Conservation (phyloP, 1,140 invertebrate species). For the Platyscapa corneri region DNA sequence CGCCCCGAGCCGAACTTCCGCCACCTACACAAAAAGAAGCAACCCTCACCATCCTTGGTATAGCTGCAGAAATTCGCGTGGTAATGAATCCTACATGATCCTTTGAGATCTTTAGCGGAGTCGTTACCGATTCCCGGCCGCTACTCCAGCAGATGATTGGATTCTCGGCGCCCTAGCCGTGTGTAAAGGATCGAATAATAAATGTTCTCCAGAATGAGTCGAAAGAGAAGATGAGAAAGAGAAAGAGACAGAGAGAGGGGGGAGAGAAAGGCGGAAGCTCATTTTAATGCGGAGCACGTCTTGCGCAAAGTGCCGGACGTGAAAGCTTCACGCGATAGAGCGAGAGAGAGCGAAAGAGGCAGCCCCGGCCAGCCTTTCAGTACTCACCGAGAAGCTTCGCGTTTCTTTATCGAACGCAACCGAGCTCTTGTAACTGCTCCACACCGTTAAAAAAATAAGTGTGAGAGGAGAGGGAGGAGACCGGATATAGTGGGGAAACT, state of each 20-base stretch:
- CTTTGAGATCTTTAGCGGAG: slow-evolving; percentile 24
- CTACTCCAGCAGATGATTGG: background rate
- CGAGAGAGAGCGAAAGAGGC: slow-evolving; percentile 1
- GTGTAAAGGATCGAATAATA: slow-evolving; percentile 38
- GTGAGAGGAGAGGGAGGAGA: background rate
- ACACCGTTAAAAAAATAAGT: background rate
- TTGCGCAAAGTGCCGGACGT: slow-evolving; percentile 28
- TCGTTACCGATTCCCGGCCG: slow-evolving; percentile 11
- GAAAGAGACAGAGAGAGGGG: no score
- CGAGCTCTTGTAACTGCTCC: background rate
- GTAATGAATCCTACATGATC: slow-evolving; percentile 40
- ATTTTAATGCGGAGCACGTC: slow-evolving; percentile 2
- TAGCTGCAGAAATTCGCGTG: slow-evolving; percentile 5
- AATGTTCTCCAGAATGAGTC: background rate
- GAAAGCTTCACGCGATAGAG: background rate
- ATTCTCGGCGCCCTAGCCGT: background rate
- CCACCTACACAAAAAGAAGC: background rate
- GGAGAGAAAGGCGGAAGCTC: background rate
- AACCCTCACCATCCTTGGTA: background rate
- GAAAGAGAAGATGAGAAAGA: no score
- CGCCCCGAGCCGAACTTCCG: background rate
- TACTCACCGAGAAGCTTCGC: background rate
- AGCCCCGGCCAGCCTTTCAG: background rate
- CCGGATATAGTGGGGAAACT: background rate
- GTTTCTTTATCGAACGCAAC: background rate